phyloP scores from a whole-genome alignment of 2,888 invertebrate genomes.

The Melieria picta region DNA sequence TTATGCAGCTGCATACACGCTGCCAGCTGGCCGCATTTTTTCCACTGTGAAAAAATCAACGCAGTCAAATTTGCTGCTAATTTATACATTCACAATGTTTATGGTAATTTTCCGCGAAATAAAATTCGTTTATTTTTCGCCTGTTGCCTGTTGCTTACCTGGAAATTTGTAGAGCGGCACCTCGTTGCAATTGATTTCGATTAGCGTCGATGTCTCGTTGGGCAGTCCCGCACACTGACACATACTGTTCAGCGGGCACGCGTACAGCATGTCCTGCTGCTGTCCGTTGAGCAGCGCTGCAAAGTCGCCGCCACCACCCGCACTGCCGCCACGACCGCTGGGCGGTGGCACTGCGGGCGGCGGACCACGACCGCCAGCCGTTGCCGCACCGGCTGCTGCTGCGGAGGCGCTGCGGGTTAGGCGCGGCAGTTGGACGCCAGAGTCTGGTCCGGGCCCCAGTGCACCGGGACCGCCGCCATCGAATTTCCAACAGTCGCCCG shows the following conservation, averaged over 20 bases:
- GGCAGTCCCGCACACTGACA: constrained; percentile 66
- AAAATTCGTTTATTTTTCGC: background rate
- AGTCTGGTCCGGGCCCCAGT: constrained; percentile 36
- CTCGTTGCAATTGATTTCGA: constrained; percentile 67
- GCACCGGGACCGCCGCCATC: constrained; percentile 58
- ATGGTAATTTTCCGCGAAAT: too few species aligned
- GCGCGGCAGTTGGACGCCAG: constrained; percentile 18
- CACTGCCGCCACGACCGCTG: constrained; percentile 46
- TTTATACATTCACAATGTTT: too few species aligned
- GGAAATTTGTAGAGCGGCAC: constrained; percentile 67
- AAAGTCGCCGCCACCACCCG: constrained; percentile 50
- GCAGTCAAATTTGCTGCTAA: too few species aligned
- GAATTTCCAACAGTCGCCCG: constrained; percentile 65
- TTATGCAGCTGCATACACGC: constrained; percentile 32
- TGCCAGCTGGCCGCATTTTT: constrained; percentile 3
- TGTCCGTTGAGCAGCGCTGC: constrained; percentile 60
- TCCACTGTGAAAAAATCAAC: too few species aligned
- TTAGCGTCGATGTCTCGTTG: constrained; percentile 65
- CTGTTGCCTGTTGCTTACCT: constrained; percentile 56
- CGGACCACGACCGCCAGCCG: constrained; percentile 42
- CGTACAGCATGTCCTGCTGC: constrained; percentile 64
- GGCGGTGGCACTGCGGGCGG: constrained; percentile 44
- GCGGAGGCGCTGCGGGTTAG: constrained; percentile 15
- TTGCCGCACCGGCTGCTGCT: constrained; percentile 1
- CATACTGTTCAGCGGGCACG: constrained; percentile 66